A percentile compares a stretch with the other conserved stretches of the same genome.
Conservation (phyloP, 1,140 invertebrate genomes). For the Caenorhabditis latens region DNA sequence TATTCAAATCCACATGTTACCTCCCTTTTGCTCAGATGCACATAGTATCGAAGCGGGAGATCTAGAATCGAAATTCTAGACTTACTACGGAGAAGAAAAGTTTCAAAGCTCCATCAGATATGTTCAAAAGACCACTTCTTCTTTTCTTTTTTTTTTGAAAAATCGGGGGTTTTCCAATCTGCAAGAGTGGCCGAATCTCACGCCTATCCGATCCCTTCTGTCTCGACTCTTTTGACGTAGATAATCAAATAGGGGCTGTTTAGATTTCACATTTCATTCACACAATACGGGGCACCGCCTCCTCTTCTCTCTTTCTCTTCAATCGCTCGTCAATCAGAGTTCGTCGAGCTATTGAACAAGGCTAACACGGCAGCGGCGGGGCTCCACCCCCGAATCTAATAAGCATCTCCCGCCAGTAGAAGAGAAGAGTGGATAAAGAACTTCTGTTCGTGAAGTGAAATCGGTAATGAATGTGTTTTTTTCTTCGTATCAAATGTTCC, state of each 20-base stretch:
- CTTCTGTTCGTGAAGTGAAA: neutral
- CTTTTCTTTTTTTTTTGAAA: neutral
- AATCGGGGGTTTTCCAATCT: conserved; percentile 7
- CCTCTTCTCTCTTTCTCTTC: neutral
- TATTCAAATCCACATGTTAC: neutral
- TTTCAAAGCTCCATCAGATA: conserved; percentile 25
- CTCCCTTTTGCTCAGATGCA: neutral
- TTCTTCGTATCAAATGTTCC: neutral
- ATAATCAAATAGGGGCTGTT: conserved; percentile 45
- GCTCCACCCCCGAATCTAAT: conserved; percentile 16
- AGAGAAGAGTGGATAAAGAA: neutral
- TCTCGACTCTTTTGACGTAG: conserved; percentile 40
- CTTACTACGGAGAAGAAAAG: neutral
- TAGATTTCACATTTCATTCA: conserved; percentile 37
- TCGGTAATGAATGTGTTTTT: neutral
- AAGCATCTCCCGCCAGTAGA: neutral
- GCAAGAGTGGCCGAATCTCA: neutral
- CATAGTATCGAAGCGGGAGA: neutral
- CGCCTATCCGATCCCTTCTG: conserved; percentile 19
- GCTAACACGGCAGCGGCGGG: neutral
- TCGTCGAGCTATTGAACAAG: neutral
- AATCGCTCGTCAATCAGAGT: conserved; percentile 38
- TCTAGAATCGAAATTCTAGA: neutral
- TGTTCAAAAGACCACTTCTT: neutral
- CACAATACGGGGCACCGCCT: neutral